Evolutionary conservation across 2,113 vertebrate genomes (phyloP).

Genomic region (Phalacrocorax aristotelis): DNA sequence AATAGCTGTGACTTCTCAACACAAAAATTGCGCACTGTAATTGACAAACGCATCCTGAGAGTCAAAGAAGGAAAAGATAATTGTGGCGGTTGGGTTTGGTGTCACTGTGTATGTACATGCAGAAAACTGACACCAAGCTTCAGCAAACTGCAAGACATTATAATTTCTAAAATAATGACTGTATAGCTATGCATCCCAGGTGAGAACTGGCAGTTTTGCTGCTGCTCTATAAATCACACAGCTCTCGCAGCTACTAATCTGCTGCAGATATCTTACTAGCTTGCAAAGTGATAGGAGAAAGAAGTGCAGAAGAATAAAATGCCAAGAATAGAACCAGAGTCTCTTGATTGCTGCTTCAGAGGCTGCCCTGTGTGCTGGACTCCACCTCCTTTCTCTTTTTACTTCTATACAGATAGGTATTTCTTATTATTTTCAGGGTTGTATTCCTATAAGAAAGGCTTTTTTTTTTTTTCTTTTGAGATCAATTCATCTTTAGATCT

Average conservation of each 20-base stretch:
- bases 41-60: not conserved
- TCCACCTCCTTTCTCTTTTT: not conserved
- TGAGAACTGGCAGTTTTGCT: not conserved
- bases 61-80: not conserved
- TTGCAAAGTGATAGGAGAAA: not conserved
- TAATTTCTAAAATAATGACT: not conserved
- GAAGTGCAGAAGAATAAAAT: not conserved
- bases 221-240: not conserved
- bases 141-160: not conserved
- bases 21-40: not conserved
- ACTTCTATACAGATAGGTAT: not conserved
- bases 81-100: not conserved
- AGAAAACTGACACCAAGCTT: not conserved
- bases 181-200: not conserved
- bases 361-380: not conserved
- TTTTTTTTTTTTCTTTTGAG: not conserved
- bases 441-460: not conserved
- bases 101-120: not conserved
- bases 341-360: not conserved
- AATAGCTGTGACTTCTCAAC: not conserved
- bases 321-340: not conserved
- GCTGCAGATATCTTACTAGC: not conserved
- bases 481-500: not conserved
- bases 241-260: not conserved
- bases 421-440: not conserved